phyloP scores from a whole-genome alignment of 2,113 vertebrate genomes.

The Campylorhamphus procurvoides region DNA sequence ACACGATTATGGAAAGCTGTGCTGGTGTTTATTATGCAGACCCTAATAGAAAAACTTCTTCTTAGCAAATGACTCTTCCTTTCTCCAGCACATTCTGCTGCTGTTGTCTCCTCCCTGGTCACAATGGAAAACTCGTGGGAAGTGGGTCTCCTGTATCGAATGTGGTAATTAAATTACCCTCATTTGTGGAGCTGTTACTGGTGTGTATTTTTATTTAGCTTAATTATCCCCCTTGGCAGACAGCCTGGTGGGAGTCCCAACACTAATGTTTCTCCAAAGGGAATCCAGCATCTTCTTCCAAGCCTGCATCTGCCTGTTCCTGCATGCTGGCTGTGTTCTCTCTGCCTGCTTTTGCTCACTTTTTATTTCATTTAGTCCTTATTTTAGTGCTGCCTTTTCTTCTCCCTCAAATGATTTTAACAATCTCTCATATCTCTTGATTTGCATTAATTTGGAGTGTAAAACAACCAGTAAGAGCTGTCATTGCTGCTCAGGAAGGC shows the following conservation, averaged over 20 bases:
- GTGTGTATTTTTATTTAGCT: slow-evolving; percentile 60
- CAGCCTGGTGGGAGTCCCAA: slow-evolving; percentile 54
- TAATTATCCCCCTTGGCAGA: slow-evolving; percentile 63
- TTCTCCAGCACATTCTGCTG: slow-evolving; percentile 13
- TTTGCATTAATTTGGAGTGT: background rate
- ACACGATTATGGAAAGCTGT: slow-evolving; percentile 27
- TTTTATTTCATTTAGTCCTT: background rate
- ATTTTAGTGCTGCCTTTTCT: background rate
- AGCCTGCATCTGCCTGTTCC: slow-evolving; percentile 11
- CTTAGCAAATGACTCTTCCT: slow-evolving; percentile 15
- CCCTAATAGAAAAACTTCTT: slow-evolving; percentile 34
- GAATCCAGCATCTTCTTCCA: slow-evolving; percentile 37
- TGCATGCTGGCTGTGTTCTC: background rate
- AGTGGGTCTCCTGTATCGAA: slow-evolving; percentile 41
- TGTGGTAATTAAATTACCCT: slow-evolving; percentile 66
- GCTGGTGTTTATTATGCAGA: slow-evolving; percentile 34
- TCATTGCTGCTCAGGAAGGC: background rate
- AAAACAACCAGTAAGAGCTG: background rate
- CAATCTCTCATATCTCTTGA: background rate
- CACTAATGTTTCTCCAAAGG: slow-evolving; percentile 45
- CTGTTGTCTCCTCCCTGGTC: slow-evolving; percentile 44
- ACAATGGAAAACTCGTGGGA: slow-evolving; percentile 51
- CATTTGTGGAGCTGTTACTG: slow-evolving; percentile 59
- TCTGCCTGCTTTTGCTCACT: background rate
- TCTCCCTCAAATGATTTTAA: background rate